Evolutionary conservation across 2,888 invertebrate species (phyloP).

Genomic region (Lapara coniferarum): DNA sequence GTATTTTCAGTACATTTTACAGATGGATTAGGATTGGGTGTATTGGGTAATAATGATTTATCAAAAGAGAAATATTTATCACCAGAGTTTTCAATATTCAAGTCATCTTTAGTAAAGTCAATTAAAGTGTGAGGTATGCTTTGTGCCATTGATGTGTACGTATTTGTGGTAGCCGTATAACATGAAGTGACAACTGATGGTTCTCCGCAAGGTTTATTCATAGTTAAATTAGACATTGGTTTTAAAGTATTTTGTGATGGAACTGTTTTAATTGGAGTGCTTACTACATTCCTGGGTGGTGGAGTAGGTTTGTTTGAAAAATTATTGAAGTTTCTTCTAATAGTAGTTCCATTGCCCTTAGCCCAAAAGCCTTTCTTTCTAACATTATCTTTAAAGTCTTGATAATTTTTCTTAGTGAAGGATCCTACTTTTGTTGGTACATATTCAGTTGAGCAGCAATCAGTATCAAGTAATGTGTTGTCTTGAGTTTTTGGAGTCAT

Average conservation of each 20-base stretch:
- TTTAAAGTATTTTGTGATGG: neutral
- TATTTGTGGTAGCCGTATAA: slow-evolving; percentile 8
- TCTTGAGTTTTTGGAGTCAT: slow-evolving; percentile 61
- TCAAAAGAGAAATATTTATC: slow-evolving; percentile 59
- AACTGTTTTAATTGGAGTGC: neutral
- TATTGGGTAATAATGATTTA: slow-evolving; percentile 38
- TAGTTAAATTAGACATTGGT: neutral
- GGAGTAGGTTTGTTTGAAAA: neutral
- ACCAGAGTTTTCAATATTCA: slow-evolving; percentile 42
- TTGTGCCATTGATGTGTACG: neutral
- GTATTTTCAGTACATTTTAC: slow-evolving; percentile 45
- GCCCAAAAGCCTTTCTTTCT: slow-evolving; percentile 76
- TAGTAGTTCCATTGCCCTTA: slow-evolving; percentile 67
- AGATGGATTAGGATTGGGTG: slow-evolving; percentile 32
- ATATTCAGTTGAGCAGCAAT: slow-evolving; percentile 74
- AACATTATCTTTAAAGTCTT: slow-evolving; percentile 77
- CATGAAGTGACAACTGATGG: neutral
- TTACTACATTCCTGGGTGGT: neutral
- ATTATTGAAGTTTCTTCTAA: slow-evolving; percentile 43
- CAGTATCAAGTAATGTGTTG: slow-evolving; percentile 52
- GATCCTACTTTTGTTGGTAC: slow-evolving; percentile 75
- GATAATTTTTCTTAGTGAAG: slow-evolving; percentile 73
- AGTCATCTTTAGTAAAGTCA: slow-evolving; percentile 58
- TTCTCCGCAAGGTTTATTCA: neutral
- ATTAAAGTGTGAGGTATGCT: slow-evolving; percentile 29